A percentile compares a stretch with the other conserved stretches of the same genome.
These are phyloP conservation scores for Chanos chanos DNA, from an alignment of 2,797 vertebrate species.

Conservation along the genomic window DNA sequence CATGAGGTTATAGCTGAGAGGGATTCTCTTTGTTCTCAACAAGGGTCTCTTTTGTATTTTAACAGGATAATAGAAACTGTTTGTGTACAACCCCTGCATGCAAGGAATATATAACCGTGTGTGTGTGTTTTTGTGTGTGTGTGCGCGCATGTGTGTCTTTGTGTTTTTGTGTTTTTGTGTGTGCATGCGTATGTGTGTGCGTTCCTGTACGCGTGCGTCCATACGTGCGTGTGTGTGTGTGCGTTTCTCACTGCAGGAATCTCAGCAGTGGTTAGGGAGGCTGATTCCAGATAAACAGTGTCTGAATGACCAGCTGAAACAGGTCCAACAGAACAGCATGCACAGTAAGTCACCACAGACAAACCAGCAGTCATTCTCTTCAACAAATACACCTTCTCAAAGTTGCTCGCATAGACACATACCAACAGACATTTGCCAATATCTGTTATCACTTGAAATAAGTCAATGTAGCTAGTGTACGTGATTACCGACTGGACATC, in stretches of 20 bases:
- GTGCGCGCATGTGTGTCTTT: background rate
- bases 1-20: too few relatives aligned
- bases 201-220: background rate
- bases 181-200: background rate
- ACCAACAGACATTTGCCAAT: too few relatives aligned
- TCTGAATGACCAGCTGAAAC: slow-evolving; percentile 92
- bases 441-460: too few relatives aligned
- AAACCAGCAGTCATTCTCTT: too few relatives aligned
- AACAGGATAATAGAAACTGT: too few relatives aligned
- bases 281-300: slow-evolving; percentile 95
- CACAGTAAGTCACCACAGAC: slow-evolving; percentile 89
- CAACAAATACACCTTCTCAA: too few relatives aligned
- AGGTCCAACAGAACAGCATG: slow-evolving; percentile 93
- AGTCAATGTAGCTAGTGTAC: too few relatives aligned
- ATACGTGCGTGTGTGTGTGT: background rate
- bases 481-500: too few relatives aligned
- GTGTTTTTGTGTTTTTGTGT: background rate
- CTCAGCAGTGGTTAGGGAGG: slow-evolving; percentile 93
- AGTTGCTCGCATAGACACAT: background rate
- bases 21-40: too few relatives aligned
- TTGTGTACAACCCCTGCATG: too few relatives aligned
- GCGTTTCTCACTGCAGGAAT: slow-evolving; percentile 75
- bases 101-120: too few relatives aligned
- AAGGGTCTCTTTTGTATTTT: too few relatives aligned
- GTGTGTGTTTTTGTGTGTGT: background rate